Evolutionary conservation across 2,888 invertebrate genomes (phyloP).

Genomic region (Ischnus inquisitorius): DNA sequence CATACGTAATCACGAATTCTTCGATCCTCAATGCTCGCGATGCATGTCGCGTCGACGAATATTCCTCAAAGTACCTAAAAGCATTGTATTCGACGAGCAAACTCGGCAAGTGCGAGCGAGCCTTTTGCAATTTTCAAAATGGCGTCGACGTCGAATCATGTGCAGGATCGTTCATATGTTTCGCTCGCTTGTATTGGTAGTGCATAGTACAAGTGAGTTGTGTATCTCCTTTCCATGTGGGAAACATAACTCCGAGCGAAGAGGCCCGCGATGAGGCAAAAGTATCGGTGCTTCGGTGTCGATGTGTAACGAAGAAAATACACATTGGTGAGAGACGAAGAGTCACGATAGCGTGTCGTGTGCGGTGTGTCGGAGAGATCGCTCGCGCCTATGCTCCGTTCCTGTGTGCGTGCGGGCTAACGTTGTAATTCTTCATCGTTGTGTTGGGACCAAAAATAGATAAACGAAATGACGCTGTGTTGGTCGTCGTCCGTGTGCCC

Average conservation of each 20-base stretch:
- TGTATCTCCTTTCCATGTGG: constrained; percentile 8
- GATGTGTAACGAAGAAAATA: constrained; percentile 8
- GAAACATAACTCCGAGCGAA: constrained; percentile 4
- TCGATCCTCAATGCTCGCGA: constrained; percentile 3
- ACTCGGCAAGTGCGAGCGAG: background rate
- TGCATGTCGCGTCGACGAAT: background rate
- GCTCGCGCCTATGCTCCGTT: background rate
- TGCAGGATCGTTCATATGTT: background rate
- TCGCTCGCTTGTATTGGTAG: constrained; percentile 4
- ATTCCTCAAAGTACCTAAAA: background rate
- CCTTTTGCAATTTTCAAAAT: constrained; percentile 54
- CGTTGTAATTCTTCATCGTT: constrained; percentile 27
- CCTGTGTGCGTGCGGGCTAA: background rate
- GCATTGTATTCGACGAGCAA: constrained; percentile 3
- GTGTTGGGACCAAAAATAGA: constrained; percentile 78
- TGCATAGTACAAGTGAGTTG: background rate
- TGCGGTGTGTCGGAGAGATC: constrained; percentile 27
- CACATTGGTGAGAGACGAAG: background rate
- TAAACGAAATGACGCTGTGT: constrained; percentile 70
- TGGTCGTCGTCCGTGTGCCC: constrained; percentile 46
- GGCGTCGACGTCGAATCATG: constrained; percentile 52
- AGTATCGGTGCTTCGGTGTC: background rate
- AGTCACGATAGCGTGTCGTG: constrained; percentile 37
- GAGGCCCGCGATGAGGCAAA: background rate
- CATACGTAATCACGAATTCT: background rate